Evolutionary conservation across 1,140 invertebrate species (phyloP).

Genomic region (Bombus consobrinus): DNA sequence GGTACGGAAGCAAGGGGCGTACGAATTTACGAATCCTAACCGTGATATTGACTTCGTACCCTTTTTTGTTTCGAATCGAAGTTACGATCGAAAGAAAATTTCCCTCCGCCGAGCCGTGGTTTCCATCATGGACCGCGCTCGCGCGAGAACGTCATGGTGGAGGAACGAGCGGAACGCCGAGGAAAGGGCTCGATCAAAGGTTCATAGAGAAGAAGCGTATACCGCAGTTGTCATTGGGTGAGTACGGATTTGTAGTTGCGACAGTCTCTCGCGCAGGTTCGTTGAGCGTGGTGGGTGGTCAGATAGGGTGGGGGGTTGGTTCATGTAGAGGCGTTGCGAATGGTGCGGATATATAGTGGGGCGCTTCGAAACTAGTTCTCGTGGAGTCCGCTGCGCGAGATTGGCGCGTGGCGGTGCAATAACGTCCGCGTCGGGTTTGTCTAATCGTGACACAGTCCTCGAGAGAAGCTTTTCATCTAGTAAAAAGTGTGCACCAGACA

Average conservation of each 20-base stretch:
- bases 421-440: conserved; percentile 78
- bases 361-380: conserved; percentile 74
- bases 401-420: conserved; percentile 80
- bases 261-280: conserved; percentile 49
- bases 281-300: conserved; percentile 26
- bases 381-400: conserved; percentile 76
- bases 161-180: not conserved
- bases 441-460: conserved; percentile 71
- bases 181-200: not conserved
- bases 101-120: no score
- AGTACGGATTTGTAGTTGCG: conserved; percentile 61
- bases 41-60: conserved; percentile 49
- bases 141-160: not conserved
- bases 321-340: conserved; percentile 54
- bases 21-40: conserved; percentile 71
- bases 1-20: conserved; percentile 58
- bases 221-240: conserved; percentile 40
- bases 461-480: conserved; percentile 44
- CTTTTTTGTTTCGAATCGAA: not conserved
- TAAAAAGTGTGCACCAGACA: conserved; percentile 25
- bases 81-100: not conserved
- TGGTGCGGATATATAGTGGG: conserved; percentile 63
- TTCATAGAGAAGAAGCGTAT: not conserved
- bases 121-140: not conserved
- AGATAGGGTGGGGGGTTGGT: conserved; percentile 12